Conservation (phyloP, 2,888 invertebrate genomes). For the Caenorhabditis sulstoni region DNA sequence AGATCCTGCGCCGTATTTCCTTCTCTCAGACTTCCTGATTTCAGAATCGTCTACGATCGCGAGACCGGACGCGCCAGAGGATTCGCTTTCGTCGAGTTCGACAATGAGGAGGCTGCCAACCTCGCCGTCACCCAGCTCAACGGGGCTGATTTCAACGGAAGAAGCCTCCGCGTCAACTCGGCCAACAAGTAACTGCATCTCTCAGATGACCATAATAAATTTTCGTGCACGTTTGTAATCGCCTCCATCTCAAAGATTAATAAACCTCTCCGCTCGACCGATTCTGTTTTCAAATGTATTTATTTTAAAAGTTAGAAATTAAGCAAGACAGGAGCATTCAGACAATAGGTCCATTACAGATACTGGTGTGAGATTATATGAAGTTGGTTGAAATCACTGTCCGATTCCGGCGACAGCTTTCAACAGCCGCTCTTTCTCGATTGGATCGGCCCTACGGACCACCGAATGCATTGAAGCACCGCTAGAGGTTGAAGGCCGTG, state of each 20-base stretch:
- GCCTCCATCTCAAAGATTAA: constrained; percentile 28
- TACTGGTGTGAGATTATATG: too few relatives aligned
- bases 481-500: background rate
- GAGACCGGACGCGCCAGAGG: constrained; percentile 79
- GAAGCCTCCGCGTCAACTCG: constrained; percentile 78
- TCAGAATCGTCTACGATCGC: constrained; percentile 78
- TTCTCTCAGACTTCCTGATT: constrained; percentile 11
- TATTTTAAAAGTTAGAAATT: too few relatives aligned
- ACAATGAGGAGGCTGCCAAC: constrained; percentile 75
- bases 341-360: too few relatives aligned
- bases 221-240: constrained; percentile 34
- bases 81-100: constrained; percentile 79
- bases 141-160: constrained; percentile 77
- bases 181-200: constrained; percentile 71
- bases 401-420: constrained; percentile 7
- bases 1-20: background rate
- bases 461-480: background rate
- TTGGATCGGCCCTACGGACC: background rate
- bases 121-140: constrained; percentile 75
- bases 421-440: constrained; percentile 7
- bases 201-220: constrained; percentile 1
- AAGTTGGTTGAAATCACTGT: too few relatives aligned
- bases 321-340: too few relatives aligned
- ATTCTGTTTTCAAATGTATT: too few relatives aligned
- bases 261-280: constrained; percentile 32